Percentiles rank a stretch among this genome's conserved stretches.
Conservation (phyloP, 2,113 vertebrate species). For the Prinia subflava region DNA sequence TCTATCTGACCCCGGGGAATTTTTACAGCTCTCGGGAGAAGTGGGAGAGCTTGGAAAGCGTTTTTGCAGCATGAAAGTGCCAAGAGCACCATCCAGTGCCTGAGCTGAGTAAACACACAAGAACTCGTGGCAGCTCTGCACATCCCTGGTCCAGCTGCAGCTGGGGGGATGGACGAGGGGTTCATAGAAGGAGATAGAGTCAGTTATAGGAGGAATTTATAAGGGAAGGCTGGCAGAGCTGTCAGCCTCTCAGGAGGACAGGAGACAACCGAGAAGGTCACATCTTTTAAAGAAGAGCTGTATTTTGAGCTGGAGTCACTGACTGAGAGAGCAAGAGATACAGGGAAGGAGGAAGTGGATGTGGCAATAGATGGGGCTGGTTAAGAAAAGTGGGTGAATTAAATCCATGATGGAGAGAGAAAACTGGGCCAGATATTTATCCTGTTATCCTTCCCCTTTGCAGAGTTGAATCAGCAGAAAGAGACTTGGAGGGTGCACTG, state of each 20-base stretch:
- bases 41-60: not conserved
- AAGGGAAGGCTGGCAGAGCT: not conserved
- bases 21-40: not conserved
- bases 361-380: not conserved
- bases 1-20: not conserved
- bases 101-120: not conserved
- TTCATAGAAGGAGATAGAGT: not conserved
- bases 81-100: constrained; percentile 56
- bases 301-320: not conserved
- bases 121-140: not conserved
- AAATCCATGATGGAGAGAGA: not conserved
- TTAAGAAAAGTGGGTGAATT: not conserved
- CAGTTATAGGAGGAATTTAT: not conserved
- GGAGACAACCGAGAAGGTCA: not conserved
- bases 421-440: not conserved
- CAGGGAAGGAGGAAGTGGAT: not conserved
- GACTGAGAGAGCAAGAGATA: not conserved
- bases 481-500: not conserved
- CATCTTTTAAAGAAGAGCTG: not conserved
- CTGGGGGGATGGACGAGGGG: too few species aligned
- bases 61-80: not conserved
- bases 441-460: not conserved
- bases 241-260: not conserved
- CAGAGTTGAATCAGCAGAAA: not conserved
- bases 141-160: not conserved